Percentiles rank a stretch among this genome's conserved stretches.
Conservation (phyloP, 1,140 invertebrate species). For the Doryteuthis pealeii region DNA sequence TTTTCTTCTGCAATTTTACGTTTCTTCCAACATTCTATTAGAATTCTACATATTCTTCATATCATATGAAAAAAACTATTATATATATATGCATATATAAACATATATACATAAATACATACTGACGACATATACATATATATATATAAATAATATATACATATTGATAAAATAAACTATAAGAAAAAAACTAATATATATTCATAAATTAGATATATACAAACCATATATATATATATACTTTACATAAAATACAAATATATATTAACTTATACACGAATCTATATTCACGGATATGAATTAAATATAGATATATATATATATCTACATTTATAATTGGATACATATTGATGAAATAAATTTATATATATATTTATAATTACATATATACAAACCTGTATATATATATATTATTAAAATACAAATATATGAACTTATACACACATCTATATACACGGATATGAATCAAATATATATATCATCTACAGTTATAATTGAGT, state of each 20-base stretch:
- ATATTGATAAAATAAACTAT: neutral
- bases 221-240: too few relatives aligned
- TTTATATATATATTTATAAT: neutral
- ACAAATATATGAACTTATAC: neutral
- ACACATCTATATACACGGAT: neutral
- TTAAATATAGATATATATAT: slow-evolving; percentile 4
- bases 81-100: too few relatives aligned
- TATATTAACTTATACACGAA: too few relatives aligned
- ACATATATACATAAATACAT: too few relatives aligned
- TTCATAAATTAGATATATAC: too few relatives aligned
- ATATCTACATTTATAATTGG: neutral
- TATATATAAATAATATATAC: neutral
- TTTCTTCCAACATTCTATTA: too few relatives aligned
- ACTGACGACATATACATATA: neutral
- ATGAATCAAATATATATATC: too few relatives aligned
- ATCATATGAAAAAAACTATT: too few relatives aligned
- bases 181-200: too few relatives aligned
- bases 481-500: neutral
- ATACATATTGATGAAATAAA: neutral
- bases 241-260: too few relatives aligned
- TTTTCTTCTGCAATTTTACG: too few relatives aligned
- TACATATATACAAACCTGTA: neutral
- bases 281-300: neutral
- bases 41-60: too few relatives aligned
- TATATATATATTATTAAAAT: neutral